phyloP scores from a whole-genome alignment of 2,113 vertebrate genomes.

The Typhlomys cinereus region DNA sequence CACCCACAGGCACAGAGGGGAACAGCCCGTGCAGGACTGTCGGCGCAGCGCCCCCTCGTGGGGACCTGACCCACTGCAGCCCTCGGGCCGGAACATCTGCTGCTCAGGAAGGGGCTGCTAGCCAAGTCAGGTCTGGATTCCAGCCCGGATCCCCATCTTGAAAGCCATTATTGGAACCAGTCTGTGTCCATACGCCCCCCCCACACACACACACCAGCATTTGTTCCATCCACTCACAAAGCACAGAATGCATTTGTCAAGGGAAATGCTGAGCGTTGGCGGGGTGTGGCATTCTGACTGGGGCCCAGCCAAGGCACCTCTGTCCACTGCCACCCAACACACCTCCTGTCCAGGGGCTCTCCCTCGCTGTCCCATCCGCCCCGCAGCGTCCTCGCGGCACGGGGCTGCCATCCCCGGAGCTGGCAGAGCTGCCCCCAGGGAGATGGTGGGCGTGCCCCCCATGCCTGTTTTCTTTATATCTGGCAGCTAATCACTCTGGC shows the following conservation, averaged over 20 bases:
- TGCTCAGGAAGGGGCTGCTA: not conserved
- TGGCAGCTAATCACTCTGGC: not conserved
- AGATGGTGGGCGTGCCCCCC: no score
- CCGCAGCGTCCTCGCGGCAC: no score
- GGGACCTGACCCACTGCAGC: fast-evolving
- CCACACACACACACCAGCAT: no score
- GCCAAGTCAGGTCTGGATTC: not conserved
- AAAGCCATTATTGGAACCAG: not conserved
- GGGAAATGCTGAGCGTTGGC: fast-evolving
- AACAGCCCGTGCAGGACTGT: no score
- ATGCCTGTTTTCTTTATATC: no score
- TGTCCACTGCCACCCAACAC: not conserved
- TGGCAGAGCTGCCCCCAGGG: no score
- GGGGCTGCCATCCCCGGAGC: no score
- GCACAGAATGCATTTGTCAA: fast-evolving
- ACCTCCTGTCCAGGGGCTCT: not conserved
- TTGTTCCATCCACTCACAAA: no score
- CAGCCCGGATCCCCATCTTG: fast-evolving
- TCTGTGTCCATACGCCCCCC: fast-evolving
- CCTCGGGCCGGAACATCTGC: not conserved
- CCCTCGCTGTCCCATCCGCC: not conserved
- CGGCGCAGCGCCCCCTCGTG: not conserved
- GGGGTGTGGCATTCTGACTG: fast-evolving
- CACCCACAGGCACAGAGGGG: not conserved
- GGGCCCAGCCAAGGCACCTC: no score